A percentile compares a stretch with the other conserved stretches of the same genome.
These are phyloP conservation scores for Pasiphila rectangulata DNA, from an alignment of 2,888 invertebrate genomes.

Conservation along the genomic window DNA sequence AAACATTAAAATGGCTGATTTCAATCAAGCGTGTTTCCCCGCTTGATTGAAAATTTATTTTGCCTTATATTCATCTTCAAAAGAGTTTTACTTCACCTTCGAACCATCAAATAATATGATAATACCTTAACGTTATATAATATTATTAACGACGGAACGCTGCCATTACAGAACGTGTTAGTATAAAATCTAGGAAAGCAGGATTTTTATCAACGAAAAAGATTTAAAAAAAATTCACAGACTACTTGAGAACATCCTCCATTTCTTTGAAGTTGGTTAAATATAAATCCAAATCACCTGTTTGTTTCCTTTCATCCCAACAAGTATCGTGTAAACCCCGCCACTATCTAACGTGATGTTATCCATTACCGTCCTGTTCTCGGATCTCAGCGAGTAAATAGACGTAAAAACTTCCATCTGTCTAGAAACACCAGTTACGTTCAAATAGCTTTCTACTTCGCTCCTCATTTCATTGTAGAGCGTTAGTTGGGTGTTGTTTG, in stretches of 20 bases:
- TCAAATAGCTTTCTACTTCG: slow-evolving; percentile 44
- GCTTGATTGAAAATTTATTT: background rate
- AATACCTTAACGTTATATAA: too few relatives aligned
- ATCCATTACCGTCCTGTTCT: slow-evolving; percentile 31
- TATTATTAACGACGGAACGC: too few relatives aligned
- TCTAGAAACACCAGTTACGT: slow-evolving; percentile 37
- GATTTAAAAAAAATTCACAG: too few relatives aligned
- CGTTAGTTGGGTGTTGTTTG: slow-evolving; percentile 36
- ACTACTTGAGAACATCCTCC: too few relatives aligned
- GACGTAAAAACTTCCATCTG: slow-evolving; percentile 57
- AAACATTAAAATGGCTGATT: background rate
- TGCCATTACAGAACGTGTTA: too few relatives aligned
- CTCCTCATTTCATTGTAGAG: slow-evolving; percentile 48
- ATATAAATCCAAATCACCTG: too few relatives aligned
- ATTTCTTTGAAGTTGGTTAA: too few relatives aligned
- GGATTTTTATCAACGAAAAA: too few relatives aligned
- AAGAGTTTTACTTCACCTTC: background rate
- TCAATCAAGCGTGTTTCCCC: background rate
- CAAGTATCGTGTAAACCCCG: slow-evolving; percentile 53
- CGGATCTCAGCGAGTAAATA: slow-evolving; percentile 43
- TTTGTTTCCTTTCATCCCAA: slow-evolving; percentile 36
- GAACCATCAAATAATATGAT: background rate
- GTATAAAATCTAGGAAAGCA: background rate
- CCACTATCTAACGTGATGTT: slow-evolving; percentile 49
- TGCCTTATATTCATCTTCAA: background rate